Percentiles rank a stretch among this genome's conserved stretches.
phyloP scores from a whole-genome alignment of 2,797 vertebrate genomes.

The Neopelma chrysocephalum region DNA sequence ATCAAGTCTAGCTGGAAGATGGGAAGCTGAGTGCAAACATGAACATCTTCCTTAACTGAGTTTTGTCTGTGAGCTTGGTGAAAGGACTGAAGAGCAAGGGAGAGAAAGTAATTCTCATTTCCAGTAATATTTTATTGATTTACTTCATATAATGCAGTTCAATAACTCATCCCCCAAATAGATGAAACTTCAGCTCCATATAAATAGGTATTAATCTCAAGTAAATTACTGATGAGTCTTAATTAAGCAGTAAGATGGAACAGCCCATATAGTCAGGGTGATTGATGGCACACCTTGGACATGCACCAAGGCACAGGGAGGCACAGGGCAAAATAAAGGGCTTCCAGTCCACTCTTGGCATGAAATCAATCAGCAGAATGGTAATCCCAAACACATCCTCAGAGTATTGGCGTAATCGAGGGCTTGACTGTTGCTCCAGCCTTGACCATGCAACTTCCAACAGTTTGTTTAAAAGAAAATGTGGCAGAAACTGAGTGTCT shows the following conservation, averaged over 20 bases:
- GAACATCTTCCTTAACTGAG: neutral
- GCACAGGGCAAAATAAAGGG: neutral
- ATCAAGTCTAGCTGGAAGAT: neutral
- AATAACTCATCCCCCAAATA: conserved; percentile 35
- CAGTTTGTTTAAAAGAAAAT: neutral
- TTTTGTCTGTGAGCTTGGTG: neutral
- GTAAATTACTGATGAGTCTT: conserved; percentile 57
- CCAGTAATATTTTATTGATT: conserved; percentile 56
- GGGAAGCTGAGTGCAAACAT: neutral
- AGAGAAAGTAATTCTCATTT: conserved; percentile 1
- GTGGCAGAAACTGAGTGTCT: neutral
- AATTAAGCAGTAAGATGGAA: conserved; percentile 57
- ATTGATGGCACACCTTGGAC: conserved; percentile 44
- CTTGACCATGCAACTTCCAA: neutral
- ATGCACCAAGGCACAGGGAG: neutral
- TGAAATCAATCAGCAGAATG: neutral
- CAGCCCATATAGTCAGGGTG: conserved; percentile 6
- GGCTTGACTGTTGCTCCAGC: neutral
- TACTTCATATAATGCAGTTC: conserved; percentile 16
- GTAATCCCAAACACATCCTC: neutral
- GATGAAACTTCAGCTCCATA: conserved; percentile 47
- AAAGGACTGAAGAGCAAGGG: neutral
- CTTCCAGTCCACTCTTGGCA: neutral
- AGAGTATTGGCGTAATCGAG: neutral
- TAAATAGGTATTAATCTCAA: conserved; percentile 68